A percentile compares a stretch with the other conserved stretches of the same genome.
phyloP scores from a whole-genome alignment of 2,113 vertebrate species.

The Onychorhynchus coronatus region DNA sequence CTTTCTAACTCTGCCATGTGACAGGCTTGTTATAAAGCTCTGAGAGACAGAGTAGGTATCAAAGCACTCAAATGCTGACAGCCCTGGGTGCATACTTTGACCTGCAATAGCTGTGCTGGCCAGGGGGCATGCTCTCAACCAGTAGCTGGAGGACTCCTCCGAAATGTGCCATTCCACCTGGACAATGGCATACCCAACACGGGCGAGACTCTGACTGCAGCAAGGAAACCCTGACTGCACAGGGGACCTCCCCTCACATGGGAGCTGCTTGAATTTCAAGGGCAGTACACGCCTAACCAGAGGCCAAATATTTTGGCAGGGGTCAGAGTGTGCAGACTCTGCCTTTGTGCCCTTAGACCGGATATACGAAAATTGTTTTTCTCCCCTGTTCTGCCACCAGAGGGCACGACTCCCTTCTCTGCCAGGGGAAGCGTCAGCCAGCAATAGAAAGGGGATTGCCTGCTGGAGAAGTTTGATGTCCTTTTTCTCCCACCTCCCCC shows the following conservation, averaged over 20 bases:
- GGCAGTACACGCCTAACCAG: not conserved
- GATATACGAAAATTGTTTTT: not conserved
- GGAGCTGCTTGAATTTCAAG: not conserved
- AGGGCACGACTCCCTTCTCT: not conserved
- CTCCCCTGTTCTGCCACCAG: not conserved
- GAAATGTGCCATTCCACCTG: not conserved
- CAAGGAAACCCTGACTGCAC: not conserved
- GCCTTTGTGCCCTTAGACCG: not conserved
- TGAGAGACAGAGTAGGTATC: rapidly evolving
- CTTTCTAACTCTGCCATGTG: rapidly evolving
- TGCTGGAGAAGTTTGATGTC: not conserved
- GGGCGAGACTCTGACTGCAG: not conserved
- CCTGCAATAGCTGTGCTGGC: not conserved
- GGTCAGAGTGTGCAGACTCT: not conserved
- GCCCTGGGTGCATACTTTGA: not conserved
- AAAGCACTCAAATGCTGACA: not conserved
- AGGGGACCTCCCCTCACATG: rapidly evolving
- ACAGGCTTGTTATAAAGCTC: not conserved
- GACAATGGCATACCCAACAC: not conserved
- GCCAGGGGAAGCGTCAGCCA: not conserved
- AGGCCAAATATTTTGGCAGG: not conserved
- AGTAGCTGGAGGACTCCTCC: not conserved
- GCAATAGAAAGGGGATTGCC: not conserved
- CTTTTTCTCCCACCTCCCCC: not conserved
- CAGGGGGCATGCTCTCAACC: rapidly evolving